Conservation (phyloP, 2,797 vertebrate genomes). For the Hydrocynus forskahlii region DNA sequence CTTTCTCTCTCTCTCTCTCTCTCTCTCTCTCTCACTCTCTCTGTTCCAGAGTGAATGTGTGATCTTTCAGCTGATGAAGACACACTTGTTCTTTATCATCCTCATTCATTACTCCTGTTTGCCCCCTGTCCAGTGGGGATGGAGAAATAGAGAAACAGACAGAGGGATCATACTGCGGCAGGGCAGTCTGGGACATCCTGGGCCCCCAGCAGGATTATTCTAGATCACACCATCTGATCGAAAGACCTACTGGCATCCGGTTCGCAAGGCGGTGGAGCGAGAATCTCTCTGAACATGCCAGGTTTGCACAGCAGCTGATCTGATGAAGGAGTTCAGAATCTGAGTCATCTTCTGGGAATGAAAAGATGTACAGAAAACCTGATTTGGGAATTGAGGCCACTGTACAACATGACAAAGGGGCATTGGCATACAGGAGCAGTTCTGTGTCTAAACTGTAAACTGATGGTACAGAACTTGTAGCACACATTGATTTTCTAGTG, state of each 20-base stretch:
- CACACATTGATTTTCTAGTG: too few species aligned
- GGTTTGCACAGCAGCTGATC: not conserved
- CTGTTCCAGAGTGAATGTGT: not conserved
- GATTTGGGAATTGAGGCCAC: not conserved
- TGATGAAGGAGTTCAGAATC: not conserved
- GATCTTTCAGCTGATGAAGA: conserved; percentile 17
- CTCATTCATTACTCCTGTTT: not conserved
- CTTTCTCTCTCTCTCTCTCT: not conserved
- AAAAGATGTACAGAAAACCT: not conserved
- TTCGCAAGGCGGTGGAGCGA: not conserved
- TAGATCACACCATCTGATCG: conserved; percentile 27
- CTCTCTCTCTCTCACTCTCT: not conserved
- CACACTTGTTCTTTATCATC: not conserved
- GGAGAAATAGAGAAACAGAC: not conserved
- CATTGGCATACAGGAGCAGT: too few species aligned
- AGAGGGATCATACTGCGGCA: not conserved
- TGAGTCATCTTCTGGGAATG: not conserved
- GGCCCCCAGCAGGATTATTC: not conserved
- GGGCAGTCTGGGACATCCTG: not conserved
- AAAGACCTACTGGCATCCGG: not conserved
- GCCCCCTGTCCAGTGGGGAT: not conserved
- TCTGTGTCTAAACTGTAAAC: too few species aligned
- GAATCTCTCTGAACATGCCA: not conserved
- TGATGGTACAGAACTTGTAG: too few species aligned
- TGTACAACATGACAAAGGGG: not conserved